A percentile compares a stretch with the other conserved stretches of the same genome.
These are phyloP conservation scores for Planiliza haematocheilus DNA, from an alignment of 2,113 vertebrate genomes.

Conservation along the genomic window DNA sequence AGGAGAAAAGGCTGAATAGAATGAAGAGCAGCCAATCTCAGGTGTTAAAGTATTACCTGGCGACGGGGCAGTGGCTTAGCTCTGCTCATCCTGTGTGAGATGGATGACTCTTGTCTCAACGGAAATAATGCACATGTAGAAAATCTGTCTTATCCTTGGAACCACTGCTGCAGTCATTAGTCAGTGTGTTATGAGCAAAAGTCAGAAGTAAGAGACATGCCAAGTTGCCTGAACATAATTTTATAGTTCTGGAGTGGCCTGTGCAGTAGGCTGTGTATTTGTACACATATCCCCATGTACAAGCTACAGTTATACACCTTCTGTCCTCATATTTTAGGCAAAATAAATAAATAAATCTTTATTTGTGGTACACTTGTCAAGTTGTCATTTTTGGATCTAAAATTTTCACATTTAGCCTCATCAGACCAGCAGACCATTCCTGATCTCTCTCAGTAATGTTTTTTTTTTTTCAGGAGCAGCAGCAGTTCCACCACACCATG, in stretches of 20 bases:
- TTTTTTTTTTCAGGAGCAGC: too few relatives aligned
- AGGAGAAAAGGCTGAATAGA: conserved; percentile 45
- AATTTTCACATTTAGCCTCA: too few relatives aligned
- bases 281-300: too few relatives aligned
- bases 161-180: conserved; percentile 8
- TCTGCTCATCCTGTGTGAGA: conserved; percentile 29
- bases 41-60: conserved; percentile 51
- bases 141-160: not conserved
- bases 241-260: conserved; percentile 7
- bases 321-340: too few relatives aligned
- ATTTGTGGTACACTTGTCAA: too few relatives aligned
- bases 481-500: too few relatives aligned
- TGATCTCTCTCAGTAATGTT: too few relatives aligned
- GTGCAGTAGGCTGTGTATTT: too few relatives aligned
- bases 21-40: conserved; percentile 31
- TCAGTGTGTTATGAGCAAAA: conserved; percentile 18
- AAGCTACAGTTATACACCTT: too few relatives aligned
- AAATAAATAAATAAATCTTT: too few relatives aligned
- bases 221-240: conserved; percentile 17
- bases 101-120: conserved; percentile 23
- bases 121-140: conserved; percentile 25
- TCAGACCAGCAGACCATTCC: too few relatives aligned
- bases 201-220: not conserved
- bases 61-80: conserved; percentile 29
- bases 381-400: too few relatives aligned